A percentile compares a stretch with the other conserved stretches of the same genome.
Evolutionary conservation across 2,888 invertebrate species (phyloP).

Genomic region (Drosophila suboccidentalis): DNA sequence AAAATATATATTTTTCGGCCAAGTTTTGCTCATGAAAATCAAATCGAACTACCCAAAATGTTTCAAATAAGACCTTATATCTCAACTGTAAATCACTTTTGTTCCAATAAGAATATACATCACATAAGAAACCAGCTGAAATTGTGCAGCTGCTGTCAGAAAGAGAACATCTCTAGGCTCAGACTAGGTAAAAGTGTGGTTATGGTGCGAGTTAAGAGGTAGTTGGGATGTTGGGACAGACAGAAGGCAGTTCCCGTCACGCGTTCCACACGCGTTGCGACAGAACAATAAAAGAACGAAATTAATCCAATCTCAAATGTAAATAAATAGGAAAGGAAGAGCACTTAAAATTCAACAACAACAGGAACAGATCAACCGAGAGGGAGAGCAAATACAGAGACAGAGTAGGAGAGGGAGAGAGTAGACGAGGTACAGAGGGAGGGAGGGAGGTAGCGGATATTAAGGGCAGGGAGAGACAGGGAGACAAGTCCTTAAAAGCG

Average conservation of each 20-base stretch:
- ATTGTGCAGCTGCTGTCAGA: constrained; percentile 3
- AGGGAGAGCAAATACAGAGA: constrained; percentile 23
- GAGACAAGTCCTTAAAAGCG: constrained; percentile 67
- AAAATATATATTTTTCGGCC: too few species aligned
- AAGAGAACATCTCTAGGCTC: not conserved
- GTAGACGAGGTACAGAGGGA: constrained; percentile 1
- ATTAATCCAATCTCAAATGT: constrained; percentile 49
- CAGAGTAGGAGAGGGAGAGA: not conserved
- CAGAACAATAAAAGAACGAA: constrained; percentile 32
- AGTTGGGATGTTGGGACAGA: constrained; percentile 13
- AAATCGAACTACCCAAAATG: not conserved
- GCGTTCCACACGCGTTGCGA: constrained; percentile 40
- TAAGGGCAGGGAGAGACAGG: constrained; percentile 13
- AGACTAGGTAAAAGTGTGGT: constrained; percentile 14
- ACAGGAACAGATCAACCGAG: constrained; percentile 8
- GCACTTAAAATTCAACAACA: constrained; percentile 30
- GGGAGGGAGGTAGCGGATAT: constrained; percentile 8
- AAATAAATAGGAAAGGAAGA: constrained; percentile 44
- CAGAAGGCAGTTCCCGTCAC: constrained; percentile 25
- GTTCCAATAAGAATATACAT: not conserved
- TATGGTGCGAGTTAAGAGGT: constrained; percentile 19
- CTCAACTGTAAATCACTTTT: rapidly evolving
- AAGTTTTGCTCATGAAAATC: not conserved
- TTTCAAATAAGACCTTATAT: not conserved
- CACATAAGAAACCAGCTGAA: not conserved